Evolutionary conservation across 2,888 invertebrate genomes (phyloP).

Genomic region (Heterodera filipjevi): DNA sequence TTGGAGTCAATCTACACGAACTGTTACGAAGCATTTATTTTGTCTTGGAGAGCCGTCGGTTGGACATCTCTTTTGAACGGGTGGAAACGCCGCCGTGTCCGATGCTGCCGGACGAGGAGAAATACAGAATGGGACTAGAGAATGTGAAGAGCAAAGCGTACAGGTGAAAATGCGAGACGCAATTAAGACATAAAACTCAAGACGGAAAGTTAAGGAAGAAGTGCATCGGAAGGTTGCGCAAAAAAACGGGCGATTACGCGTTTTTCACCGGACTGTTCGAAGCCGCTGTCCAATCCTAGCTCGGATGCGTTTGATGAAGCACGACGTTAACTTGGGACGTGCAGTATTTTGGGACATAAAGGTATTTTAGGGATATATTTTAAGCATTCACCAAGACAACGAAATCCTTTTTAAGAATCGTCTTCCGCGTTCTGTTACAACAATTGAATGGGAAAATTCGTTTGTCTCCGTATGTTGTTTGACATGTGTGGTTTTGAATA

Average conservation of each 20-base stretch:
- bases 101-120: constrained; percentile 93
- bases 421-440: constrained; percentile 93
- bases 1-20: constrained; percentile 73
- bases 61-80: constrained; percentile 71
- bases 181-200: too few species aligned
- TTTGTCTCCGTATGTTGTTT: constrained; percentile 96
- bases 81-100: constrained; percentile 71
- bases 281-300: constrained; percentile 84
- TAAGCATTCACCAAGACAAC: too few species aligned
- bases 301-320: constrained; percentile 98
- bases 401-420: constrained; percentile 74
- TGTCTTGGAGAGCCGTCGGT: constrained; percentile 89
- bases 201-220: constrained; percentile 74
- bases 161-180: constrained; percentile 42
- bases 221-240: constrained; percentile 85
- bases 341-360: constrained; percentile 99
- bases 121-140: constrained; percentile 89
- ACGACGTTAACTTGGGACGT: constrained; percentile 97
- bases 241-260: constrained; percentile 90
- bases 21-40: constrained; percentile 89
- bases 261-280: constrained; percentile 83
- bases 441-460: constrained; percentile 98
- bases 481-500: constrained; percentile 99
- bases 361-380: constrained; percentile 36
- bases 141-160: constrained; percentile 62